Percentiles rank a stretch among this genome's conserved stretches.
These are phyloP conservation scores for Bellardia bayeri DNA, from an alignment of 2,888 invertebrate species.

Conservation along the genomic window DNA sequence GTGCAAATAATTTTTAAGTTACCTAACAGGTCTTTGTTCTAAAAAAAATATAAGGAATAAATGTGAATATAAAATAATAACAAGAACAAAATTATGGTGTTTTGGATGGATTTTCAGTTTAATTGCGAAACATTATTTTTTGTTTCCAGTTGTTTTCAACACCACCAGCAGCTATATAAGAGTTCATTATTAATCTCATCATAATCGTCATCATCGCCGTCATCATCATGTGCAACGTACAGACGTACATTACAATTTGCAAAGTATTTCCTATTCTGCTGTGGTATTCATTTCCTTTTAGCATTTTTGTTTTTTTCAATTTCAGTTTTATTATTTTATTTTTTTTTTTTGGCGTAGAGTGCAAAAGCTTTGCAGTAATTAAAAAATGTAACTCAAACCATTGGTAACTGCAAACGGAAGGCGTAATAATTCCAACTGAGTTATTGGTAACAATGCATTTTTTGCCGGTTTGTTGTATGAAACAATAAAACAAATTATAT, in stretches of 20 bases:
- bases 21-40: slow-evolving; percentile 25
- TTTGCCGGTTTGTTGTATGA: slow-evolving; percentile 27
- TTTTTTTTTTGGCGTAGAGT: slow-evolving; percentile 45
- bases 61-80: neutral
- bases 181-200: slow-evolving; percentile 72
- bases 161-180: slow-evolving; percentile 52
- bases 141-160: slow-evolving; percentile 55
- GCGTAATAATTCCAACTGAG: slow-evolving; percentile 62
- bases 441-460: slow-evolving; percentile 55
- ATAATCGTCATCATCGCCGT: slow-evolving; percentile 38
- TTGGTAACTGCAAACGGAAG: slow-evolving; percentile 43
- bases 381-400: slow-evolving; percentile 65
- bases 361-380: slow-evolving; percentile 67
- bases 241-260: slow-evolving; percentile 42
- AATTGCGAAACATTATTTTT: slow-evolving; percentile 64
- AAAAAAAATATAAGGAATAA: slow-evolving; percentile 11
- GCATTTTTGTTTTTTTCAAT: slow-evolving; percentile 29
- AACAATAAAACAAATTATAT: slow-evolving; percentile 48
- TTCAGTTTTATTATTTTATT: slow-evolving; percentile 3
- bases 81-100: slow-evolving; percentile 45
- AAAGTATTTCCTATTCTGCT: slow-evolving; percentile 58
- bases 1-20: slow-evolving; percentile 39
- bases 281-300: slow-evolving; percentile 62
- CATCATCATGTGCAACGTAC: slow-evolving; percentile 36
- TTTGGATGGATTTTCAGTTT: slow-evolving; percentile 65